Evolutionary conservation across 2,797 vertebrate species (phyloP).

Genomic region (Tenualosa thibaudeaui): DNA sequence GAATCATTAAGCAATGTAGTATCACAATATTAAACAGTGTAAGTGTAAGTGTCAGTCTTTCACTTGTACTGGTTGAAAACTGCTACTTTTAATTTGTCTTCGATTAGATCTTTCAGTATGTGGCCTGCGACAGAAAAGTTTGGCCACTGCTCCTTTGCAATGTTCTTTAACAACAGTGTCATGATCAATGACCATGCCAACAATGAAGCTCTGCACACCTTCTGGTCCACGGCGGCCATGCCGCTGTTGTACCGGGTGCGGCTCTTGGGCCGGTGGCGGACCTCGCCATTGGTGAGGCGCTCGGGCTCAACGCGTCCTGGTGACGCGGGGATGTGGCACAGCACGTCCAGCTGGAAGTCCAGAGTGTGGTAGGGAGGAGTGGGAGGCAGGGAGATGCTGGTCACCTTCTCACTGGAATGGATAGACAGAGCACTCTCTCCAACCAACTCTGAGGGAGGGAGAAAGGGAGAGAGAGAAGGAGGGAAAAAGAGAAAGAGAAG

Average conservation of each 20-base stretch:
- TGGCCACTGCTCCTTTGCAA: no score
- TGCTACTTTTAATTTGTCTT: no score
- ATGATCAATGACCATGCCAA: not conserved
- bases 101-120: no score
- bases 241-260: slow-evolving; percentile 74
- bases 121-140: no score
- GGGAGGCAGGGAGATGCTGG: slow-evolving; percentile 87
- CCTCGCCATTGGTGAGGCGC: slow-evolving; percentile 78
- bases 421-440: slow-evolving; percentile 78
- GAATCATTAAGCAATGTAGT: no score
- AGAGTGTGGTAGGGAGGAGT: slow-evolving; percentile 89
- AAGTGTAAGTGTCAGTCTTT: no score
- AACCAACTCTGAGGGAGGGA: slow-evolving; percentile 73
- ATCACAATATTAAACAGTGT: no score
- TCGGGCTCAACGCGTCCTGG: slow-evolving; percentile 67
- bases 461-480: not conserved
- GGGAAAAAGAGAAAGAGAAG: not conserved
- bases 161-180: no score
- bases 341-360: slow-evolving; percentile 90
- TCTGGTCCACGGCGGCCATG: slow-evolving; percentile 87
- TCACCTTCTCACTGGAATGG: slow-evolving; percentile 93
- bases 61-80: no score
- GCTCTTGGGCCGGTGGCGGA: slow-evolving; percentile 76
- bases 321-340: slow-evolving; percentile 84
- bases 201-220: slow-evolving; percentile 66